Evolutionary conservation across 2,888 invertebrate species (phyloP).

Genomic region (Ectemnius lituratus): DNA sequence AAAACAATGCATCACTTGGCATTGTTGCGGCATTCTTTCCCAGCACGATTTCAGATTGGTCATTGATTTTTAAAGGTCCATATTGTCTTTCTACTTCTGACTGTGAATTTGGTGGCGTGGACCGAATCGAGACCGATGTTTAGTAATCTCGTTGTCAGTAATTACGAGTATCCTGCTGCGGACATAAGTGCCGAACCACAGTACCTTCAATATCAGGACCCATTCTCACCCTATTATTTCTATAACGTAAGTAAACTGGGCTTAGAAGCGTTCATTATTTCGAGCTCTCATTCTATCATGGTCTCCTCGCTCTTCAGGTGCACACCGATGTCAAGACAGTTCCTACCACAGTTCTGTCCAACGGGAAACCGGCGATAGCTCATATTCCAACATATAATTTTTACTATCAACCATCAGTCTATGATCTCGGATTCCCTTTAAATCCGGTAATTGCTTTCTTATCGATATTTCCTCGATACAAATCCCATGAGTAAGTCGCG

Average conservation of each 20-base stretch:
- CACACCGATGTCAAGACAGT: constrained; percentile 28
- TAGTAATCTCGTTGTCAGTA: constrained; percentile 20
- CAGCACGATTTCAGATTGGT: neutral
- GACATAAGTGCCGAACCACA: constrained; percentile 29
- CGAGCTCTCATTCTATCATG: neutral
- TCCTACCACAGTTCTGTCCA: constrained; percentile 45
- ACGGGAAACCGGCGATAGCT: constrained; percentile 46
- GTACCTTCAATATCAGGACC: constrained; percentile 38
- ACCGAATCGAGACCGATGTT: constrained; percentile 42
- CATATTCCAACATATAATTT: constrained; percentile 58
- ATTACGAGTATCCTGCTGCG: constrained; percentile 29
- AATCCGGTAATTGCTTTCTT: constrained; percentile 52
- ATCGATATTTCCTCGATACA: no score
- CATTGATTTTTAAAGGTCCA: constrained; percentile 27
- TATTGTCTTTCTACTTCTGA: constrained; percentile 20
- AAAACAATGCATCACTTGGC: constrained; percentile 10
- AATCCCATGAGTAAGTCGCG: no score
- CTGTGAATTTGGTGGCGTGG: constrained; percentile 28
- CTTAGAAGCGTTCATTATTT: neutral
- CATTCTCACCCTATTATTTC: constrained; percentile 49
- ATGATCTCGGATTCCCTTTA: constrained; percentile 60
- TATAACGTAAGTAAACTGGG: constrained; percentile 46
- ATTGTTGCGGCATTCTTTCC: constrained; percentile 30
- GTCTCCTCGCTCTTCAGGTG: constrained; percentile 25
- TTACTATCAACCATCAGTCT: constrained; percentile 60